These are phyloP conservation scores for Lutraria lutraria DNA, from an alignment of 2,888 invertebrate genomes.

Conservation along the genomic window DNA sequence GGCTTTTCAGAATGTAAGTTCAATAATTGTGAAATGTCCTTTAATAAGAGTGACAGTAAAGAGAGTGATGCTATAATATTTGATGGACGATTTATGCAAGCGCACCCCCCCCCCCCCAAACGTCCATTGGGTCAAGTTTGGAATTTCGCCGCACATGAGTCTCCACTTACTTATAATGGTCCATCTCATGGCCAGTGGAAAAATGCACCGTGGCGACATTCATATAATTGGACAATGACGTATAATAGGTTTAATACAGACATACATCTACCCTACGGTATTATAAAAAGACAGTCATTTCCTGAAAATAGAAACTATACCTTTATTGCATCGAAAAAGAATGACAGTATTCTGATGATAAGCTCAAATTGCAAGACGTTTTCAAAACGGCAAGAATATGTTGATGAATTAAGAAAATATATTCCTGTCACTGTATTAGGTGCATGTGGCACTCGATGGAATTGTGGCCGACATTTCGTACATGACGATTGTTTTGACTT, in stretches of 20 bases:
- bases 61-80: too few relatives aligned
- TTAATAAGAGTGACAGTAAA: too few relatives aligned
- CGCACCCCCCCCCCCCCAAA: background rate
- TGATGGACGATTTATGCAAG: too few relatives aligned
- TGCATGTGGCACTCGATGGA: slow-evolving; percentile 43
- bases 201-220: background rate
- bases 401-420: background rate
- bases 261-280: slow-evolving; percentile 50
- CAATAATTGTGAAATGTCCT: too few relatives aligned
- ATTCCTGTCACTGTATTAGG: too few relatives aligned
- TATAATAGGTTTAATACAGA: slow-evolving; percentile 50
- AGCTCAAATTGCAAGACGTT: slow-evolving; percentile 46
- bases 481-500: slow-evolving; percentile 50
- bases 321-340: slow-evolving; percentile 33
- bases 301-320: slow-evolving; percentile 31
- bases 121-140: slow-evolving; percentile 56
- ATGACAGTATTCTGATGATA: slow-evolving; percentile 39
- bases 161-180: slow-evolving; percentile 35
- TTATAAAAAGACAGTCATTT: background rate
- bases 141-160: slow-evolving; percentile 60
- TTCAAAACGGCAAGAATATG: slow-evolving; percentile 39
- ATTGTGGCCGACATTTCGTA: slow-evolving; percentile 34
- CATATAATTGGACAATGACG: slow-evolving; percentile 61
- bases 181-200: slow-evolving; percentile 11
- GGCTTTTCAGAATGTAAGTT: too few relatives aligned